Evolutionary conservation across 2,113 vertebrate species (phyloP).

Genomic region (Brachyistius frenatus): DNA sequence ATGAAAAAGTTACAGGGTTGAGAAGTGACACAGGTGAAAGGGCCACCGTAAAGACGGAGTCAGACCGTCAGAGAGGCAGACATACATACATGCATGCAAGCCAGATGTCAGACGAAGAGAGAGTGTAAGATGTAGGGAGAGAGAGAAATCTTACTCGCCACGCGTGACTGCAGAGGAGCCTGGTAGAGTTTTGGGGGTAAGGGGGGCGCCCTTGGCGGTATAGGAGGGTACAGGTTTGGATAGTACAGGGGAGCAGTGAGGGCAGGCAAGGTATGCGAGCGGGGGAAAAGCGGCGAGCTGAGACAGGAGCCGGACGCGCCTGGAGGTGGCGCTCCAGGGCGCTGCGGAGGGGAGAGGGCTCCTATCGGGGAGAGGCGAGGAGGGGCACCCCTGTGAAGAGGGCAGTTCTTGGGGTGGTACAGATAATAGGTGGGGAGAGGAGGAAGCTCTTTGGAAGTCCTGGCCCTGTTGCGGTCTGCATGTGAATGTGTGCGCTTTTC

Average conservation of each 20-base stretch:
- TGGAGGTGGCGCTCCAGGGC: conserved; percentile 82
- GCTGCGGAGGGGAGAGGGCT: conserved; percentile 89
- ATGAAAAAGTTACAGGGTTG: not conserved
- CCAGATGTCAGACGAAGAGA: conserved; percentile 51
- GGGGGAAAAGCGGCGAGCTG: conserved; percentile 90
- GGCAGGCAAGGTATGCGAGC: conserved; percentile 89
- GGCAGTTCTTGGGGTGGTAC: conserved; percentile 85
- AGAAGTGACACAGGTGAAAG: conserved; percentile 31
- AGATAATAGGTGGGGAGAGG: conserved; percentile 81
- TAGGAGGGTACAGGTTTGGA: conserved; percentile 81
- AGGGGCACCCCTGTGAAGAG: conserved; percentile 85
- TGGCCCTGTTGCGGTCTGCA: conserved; percentile 42
- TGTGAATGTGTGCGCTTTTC: conserved; percentile 10
- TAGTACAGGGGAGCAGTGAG: conserved; percentile 85
- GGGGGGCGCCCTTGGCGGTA: conserved; percentile 76
- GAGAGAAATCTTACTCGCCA: conserved; percentile 83
- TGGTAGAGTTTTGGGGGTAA: conserved; percentile 82
- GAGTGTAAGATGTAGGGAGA: conserved; percentile 54
- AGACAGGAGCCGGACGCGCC: conserved; percentile 84
- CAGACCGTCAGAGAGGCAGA: conserved; percentile 15
- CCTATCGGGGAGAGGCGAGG: conserved; percentile 91
- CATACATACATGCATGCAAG: conserved; percentile 52
- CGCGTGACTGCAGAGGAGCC: conserved; percentile 77
- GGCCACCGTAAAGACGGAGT: conserved; percentile 35
- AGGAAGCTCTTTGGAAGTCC: conserved; percentile 70